These are phyloP conservation scores for Spilosoma lubricipeda DNA, from an alignment of 2,888 invertebrate genomes.

Conservation along the genomic window DNA sequence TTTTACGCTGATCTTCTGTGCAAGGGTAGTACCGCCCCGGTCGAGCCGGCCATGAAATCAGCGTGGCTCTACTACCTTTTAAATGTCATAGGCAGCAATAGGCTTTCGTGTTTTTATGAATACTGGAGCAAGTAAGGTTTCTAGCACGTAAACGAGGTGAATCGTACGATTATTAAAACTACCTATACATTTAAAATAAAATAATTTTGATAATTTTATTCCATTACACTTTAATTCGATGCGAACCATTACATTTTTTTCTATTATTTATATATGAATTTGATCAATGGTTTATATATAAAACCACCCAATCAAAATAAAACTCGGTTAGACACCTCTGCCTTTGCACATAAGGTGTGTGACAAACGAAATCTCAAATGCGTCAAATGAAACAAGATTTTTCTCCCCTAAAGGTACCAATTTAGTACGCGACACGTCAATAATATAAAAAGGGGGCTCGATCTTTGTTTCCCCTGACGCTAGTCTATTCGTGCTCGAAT, in stretches of 20 bases:
- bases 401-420: slow-evolving; percentile 73
- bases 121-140: too few relatives aligned
- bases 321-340: slow-evolving; percentile 53
- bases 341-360: slow-evolving; percentile 51
- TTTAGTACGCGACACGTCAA: slow-evolving; percentile 80
- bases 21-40: too few relatives aligned
- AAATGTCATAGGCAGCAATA: too few relatives aligned
- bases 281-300: background rate
- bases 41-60: too few relatives aligned
- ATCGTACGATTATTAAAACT: background rate
- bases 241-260: too few relatives aligned
- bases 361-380: slow-evolving; percentile 61
- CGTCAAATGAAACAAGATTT: slow-evolving; percentile 77
- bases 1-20: too few relatives aligned
- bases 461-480: slow-evolving; percentile 70
- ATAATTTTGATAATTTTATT: too few relatives aligned
- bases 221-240: too few relatives aligned
- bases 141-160: background rate
- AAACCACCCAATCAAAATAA: background rate
- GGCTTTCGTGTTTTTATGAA: background rate
- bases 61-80: too few relatives aligned
- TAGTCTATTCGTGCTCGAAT: slow-evolving; percentile 65
- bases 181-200: too few relatives aligned
- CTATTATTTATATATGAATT: background rate
- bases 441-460: slow-evolving; percentile 74